Percentiles rank a stretch among this genome's conserved stretches.
These are phyloP conservation scores for Ophioderma brevispina DNA, from an alignment of 35 echinoderm and acorn worm species.

Conservation along the genomic window DNA sequence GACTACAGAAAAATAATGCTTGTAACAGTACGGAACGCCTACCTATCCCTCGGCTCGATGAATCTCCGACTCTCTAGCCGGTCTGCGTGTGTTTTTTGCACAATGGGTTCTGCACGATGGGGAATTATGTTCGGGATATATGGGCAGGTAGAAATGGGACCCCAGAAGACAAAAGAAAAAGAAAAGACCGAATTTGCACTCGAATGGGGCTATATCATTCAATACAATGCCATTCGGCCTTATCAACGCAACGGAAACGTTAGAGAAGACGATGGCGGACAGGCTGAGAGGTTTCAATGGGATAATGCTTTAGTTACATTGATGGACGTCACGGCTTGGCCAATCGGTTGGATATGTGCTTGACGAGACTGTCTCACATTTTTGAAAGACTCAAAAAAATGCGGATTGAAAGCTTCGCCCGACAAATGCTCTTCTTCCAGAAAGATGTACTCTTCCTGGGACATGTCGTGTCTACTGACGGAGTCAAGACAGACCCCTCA, in stretches of 20 bases:
- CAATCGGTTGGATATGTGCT: no score
- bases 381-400: no score
- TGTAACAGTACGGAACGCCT: not conserved
- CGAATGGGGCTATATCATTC: slow-evolving; percentile 14
- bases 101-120: slow-evolving; percentile 46
- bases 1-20: slow-evolving; percentile 28
- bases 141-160: slow-evolving; percentile 35
- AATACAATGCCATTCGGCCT: slow-evolving; percentile 8
- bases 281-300: no score
- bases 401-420: no score
- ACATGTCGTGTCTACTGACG: no score
- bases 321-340: no score
- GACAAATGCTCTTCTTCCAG: no score
- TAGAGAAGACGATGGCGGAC: no score
- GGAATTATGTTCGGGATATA: slow-evolving; percentile 38
- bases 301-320: no score
- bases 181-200: slow-evolving; percentile 47
- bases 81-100: slow-evolving; percentile 18
- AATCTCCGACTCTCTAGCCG: not conserved
- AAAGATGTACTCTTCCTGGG: no score
- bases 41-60: slow-evolving; percentile 37
- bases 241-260: not conserved
- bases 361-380: no score
- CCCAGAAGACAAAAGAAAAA: not conserved
- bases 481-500: no score